Conservation (phyloP, 2,888 invertebrate genomes). For the Dolichopus griseipennis region DNA sequence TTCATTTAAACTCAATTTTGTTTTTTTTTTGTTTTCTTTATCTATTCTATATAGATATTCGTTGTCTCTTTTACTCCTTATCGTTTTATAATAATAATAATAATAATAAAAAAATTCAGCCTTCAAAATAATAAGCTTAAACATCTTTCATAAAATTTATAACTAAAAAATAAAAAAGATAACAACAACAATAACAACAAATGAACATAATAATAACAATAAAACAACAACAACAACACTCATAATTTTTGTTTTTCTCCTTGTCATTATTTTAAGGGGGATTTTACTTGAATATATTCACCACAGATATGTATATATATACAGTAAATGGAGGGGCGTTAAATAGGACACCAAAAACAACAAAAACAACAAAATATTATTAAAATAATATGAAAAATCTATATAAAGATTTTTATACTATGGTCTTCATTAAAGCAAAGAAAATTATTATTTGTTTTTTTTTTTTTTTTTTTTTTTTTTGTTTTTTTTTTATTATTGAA, state of each 20-base stretch:
- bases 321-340: no score
- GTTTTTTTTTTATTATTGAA: no score
- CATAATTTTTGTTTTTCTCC: background rate
- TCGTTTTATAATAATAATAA: background rate
- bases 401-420: background rate
- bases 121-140: conserved; percentile 6
- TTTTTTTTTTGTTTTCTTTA: no score
- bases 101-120: background rate
- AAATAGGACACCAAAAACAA: background rate
- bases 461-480: no score
- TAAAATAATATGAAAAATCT: background rate
- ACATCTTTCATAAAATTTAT: conserved; percentile 6
- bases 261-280: background rate
- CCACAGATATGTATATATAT: no score
- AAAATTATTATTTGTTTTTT: no score
- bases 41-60: no score
- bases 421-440: background rate
- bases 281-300: no score
- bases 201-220: background rate
- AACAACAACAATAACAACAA: background rate
- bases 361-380: background rate
- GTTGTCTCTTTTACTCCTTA: no score
- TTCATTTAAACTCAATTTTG: no score
- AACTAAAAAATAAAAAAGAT: background rate
- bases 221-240: background rate